phyloP scores from a whole-genome alignment of 53 echinoderm and acorn worm genomes.

The Astropecten irregularis region DNA sequence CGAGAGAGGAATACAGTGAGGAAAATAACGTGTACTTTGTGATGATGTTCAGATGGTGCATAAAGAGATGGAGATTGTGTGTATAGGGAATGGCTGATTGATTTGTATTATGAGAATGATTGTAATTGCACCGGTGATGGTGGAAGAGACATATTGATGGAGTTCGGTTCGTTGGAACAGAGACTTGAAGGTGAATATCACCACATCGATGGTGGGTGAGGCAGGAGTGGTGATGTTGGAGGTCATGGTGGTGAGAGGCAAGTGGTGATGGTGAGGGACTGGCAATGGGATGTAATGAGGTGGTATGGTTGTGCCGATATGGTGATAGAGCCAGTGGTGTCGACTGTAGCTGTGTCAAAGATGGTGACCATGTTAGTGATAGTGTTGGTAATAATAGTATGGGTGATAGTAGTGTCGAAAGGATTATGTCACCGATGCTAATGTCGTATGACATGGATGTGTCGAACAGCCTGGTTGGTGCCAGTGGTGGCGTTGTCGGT shows the following conservation, averaged over 20 bases:
- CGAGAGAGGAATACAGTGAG: no score
- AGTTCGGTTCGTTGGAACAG: no score
- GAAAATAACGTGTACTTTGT: no score
- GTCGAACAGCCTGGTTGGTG: not conserved
- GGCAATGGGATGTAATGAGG: not conserved
- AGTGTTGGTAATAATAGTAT: not conserved
- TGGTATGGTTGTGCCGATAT: no score
- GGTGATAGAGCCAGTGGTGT: no score
- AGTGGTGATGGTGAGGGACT: not conserved
- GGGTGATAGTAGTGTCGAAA: not conserved
- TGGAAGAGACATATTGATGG: no score
- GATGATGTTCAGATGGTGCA: no score
- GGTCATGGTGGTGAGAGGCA: not conserved
- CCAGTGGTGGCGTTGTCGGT: not conserved
- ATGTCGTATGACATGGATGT: not conserved
- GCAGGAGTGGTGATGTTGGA: not conserved
- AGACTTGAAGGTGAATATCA: not conserved
- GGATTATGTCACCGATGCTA: not conserved
- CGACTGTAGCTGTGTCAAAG: no score
- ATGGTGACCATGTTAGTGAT: not conserved
- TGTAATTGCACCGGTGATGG: no score
- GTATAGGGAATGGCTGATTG: no score
- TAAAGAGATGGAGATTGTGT: no score
- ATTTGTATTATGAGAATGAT: no score
- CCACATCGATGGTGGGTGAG: not conserved